Base-by-base conservation (phyloP, 2,797 vertebrate genomes). In the Pantherophis vulpinus region DNA sequence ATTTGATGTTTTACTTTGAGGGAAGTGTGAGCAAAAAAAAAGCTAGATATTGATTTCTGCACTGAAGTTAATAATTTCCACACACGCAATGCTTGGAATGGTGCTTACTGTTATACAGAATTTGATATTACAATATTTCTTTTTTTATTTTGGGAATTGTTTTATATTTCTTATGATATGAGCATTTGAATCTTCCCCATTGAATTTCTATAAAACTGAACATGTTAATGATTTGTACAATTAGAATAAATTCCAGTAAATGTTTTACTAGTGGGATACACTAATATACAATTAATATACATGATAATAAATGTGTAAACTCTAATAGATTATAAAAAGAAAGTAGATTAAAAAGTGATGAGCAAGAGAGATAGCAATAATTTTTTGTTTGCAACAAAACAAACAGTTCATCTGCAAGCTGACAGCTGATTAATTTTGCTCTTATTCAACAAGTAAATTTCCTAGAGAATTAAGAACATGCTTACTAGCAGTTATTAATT, bases 1-100 rank as follows among this genome's bases (percentile, higher is more conserved):
- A 0, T 94, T 86, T 94, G 61, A 58, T 93, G 94, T 91, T 96
- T 94, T 94, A 61, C 95, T 95, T 13, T 92, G 94, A 93, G 93
- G 92, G 91, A 97, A 96, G 93, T 89, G 88, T 92, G 93, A 91
- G 86, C 90, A 96, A 96, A 95, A 94, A 70, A 94, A 95, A 94
- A 94, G 86, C 47, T 96, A 95, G 61, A 55, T 97, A 96, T 93
- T 97, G 97, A 96, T 97, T 97, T 95, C 89, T 96, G 87, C 93
- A 90, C 95, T 94, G 92, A 93, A 96, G 92, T 97, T 97, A 95
- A 90, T 93, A 96, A 95, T 96, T 96, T 95, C 56, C 0, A 0
- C 95, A 91, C 96, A 95, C 59, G 79, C 92, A 91, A 95, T 94
- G 88, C 94, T 0, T 60, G n/a, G 66, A 93, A 70, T 94, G 88